Conservation (phyloP, 2,888 invertebrate genomes). For the Rotaria socialis region DNA sequence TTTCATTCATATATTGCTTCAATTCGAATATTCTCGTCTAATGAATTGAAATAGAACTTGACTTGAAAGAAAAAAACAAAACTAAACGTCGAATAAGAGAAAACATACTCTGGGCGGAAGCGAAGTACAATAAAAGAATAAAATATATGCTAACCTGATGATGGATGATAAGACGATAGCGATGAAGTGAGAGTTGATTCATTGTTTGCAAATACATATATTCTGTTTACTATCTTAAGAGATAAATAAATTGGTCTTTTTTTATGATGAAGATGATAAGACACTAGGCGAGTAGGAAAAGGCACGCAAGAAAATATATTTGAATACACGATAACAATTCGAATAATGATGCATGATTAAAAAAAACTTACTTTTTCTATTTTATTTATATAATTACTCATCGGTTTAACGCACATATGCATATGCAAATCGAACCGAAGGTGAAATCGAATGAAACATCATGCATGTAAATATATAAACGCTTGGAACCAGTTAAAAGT, state of each 20-base stretch:
- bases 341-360: background rate
- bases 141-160: background rate
- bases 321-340: background rate
- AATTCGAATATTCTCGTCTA: background rate
- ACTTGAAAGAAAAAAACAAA: background rate
- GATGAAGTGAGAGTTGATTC: background rate
- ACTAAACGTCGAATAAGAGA: background rate
- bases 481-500: background rate
- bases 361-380: background rate
- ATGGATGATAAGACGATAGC: background rate
- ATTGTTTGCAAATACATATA: background rate
- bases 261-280: background rate
- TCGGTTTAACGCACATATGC: background rate
- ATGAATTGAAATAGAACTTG: background rate
- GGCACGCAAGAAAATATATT: background rate
- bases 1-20: background rate
- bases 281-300: background rate
- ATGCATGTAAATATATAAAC: background rate
- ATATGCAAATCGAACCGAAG: background rate
- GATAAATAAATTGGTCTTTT: background rate
- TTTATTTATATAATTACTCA: background rate
- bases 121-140: background rate
- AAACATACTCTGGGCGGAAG: background rate
- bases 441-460: background rate
- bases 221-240: slow-evolving; percentile 1